A percentile compares a stretch with the other conserved stretches of the same genome.
These are phyloP conservation scores for Hyposmocoma kahamanoa DNA, from an alignment of 1,140 invertebrate genomes.

Conservation along the genomic window DNA sequence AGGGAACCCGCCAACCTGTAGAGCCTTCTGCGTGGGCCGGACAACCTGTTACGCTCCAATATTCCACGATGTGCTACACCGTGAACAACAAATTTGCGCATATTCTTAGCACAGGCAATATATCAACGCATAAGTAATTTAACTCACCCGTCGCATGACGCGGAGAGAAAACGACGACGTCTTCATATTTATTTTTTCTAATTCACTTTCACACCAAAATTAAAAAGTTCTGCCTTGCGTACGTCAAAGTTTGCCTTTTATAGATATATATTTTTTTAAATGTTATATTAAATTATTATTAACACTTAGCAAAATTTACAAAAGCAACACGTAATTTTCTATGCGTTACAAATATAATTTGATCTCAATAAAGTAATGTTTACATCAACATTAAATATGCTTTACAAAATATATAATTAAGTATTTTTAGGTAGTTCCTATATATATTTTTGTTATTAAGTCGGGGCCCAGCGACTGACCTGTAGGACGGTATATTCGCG, in stretches of 20 bases:
- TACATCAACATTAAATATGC: not conserved
- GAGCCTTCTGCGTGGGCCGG: not conserved
- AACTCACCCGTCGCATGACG: conserved; percentile 84
- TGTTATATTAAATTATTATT: not conserved
- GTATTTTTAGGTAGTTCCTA: not conserved
- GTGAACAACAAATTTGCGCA: not conserved
- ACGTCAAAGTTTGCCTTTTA: not conserved
- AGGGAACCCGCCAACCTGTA: not conserved
- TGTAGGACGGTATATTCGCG: conserved; percentile 58
- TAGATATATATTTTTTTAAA: not conserved
- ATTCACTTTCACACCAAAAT: conserved; percentile 20
- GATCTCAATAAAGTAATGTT: not conserved
- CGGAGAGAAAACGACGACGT: conserved; percentile 85
- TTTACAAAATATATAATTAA: conserved; percentile 2
- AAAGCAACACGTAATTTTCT: not conserved
- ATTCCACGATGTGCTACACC: not conserved
- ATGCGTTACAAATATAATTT: not conserved
- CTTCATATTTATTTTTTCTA: conserved; percentile 77
- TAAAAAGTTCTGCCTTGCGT: conserved; percentile 7
- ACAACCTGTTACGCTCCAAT: conserved; percentile 2
- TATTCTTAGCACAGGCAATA: not conserved
- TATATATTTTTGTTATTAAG: not conserved
- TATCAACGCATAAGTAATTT: not conserved
- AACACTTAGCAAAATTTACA: not conserved
- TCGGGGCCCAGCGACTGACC: conserved; percentile 37